Evolutionary conservation across 2,888 invertebrate genomes (phyloP), one percentile per base, ranked within the genome.

Genomic region (Pyrochroa serraticornis): DNA sequence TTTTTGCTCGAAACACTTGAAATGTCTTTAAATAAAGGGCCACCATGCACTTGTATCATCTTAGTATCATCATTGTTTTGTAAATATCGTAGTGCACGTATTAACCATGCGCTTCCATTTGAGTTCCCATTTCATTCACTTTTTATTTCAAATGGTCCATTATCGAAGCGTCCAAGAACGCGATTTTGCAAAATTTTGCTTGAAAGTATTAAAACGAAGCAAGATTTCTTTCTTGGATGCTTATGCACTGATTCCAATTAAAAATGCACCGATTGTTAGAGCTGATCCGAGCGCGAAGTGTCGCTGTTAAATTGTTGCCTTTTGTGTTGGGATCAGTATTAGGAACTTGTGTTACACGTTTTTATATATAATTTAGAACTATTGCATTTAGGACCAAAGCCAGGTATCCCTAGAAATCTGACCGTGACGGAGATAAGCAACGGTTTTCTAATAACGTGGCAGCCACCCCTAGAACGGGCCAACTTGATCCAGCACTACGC

Each of bases 391-490:
- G 96, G 95, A 80, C 95, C 95, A 57, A 91, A 91, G 80, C 95
- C 97, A 47, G 91, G 93, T 71, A 89, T 92, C 44, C 96, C 97
- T 31, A 86, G 91, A 67, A 96, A 97, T 81, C 84, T 97, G 69
- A 92, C 94, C 49, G 92, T 95, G 63, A 90, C 90, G 45, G 93
- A 94, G 81, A 89, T 93, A 66, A 89, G 90, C 78, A 93, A 93
- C 78, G 94, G 93, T 66, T 93, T 95, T 81, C 85, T 92, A 68
- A 92, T 96, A 77, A 89, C 92, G 71, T 95, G 95, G 95, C 89
- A 91, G 81, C 86, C 89, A 70, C 95, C 95, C 30, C 75, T 89
- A 68, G 93, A 95, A 78, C 86, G 89, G 68, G 86, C 90, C 49
- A 87, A 90, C 73, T 31, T 53, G 45, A 49, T 58, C 9, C 53